These are phyloP conservation scores for human (Homo sapiens) DNA, from an alignment of 2,113 vertebrate species.

Conservation along the genomic window GRCh38 chr5:151136001-151136500, in stretches of 20 bases:
- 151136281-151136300: conserved; percentile 98
- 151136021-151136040: not conserved
- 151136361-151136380: not conserved
- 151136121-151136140: not conserved
- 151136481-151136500: not conserved
- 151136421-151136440: not conserved
- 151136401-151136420: not conserved
- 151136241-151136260: conserved; percentile 87
- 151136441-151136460: accelerated
- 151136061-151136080: not conserved
- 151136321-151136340: conserved; percentile 91
- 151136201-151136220: not conserved
- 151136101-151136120: not conserved
- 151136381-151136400: not conserved
- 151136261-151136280: conserved; percentile 96
- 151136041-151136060: not conserved
- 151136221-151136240: not conserved
- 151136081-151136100: not conserved
- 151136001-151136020: not conserved
- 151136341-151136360: not conserved
- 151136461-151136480: not conserved
- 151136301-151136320: conserved; percentile 90
- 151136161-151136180: not conserved
- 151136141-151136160: not conserved
- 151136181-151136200: not conserved